Evolutionary conservation across 2,797 vertebrate genomes (phyloP).

Genomic region (Natrix natrix): DNA sequence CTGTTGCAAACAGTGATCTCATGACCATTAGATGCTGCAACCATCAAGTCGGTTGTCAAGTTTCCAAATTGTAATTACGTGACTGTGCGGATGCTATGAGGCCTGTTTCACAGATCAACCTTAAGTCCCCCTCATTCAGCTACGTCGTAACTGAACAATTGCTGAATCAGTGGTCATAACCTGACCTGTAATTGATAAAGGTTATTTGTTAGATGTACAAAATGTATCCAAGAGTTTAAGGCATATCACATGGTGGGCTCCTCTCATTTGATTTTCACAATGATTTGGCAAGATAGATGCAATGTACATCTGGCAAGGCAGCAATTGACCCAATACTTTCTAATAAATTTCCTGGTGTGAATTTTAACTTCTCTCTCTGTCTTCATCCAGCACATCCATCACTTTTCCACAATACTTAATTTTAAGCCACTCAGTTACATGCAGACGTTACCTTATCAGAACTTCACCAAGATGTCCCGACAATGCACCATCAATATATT

Average conservation of each 20-base stretch:
- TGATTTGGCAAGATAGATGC: background rate
- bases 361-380: background rate
- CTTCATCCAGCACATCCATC: background rate
- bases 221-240: background rate
- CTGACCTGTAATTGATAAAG: background rate
- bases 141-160: background rate
- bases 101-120: background rate
- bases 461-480: slow-evolving; percentile 96
- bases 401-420: background rate
- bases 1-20: background rate
- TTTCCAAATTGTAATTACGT: background rate
- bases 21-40: background rate
- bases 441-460: slow-evolving; percentile 85
- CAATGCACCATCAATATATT: slow-evolving; percentile 94
- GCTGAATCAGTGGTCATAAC: background rate
- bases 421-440: background rate
- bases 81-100: background rate
- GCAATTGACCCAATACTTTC: background rate
- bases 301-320: background rate
- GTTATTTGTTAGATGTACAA: background rate
- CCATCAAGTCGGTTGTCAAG: background rate
- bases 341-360: background rate
- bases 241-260: background rate
- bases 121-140: background rate
- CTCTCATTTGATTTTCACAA: background rate